Percentiles rank a stretch among this genome's conserved stretches.
Evolutionary conservation across 2,113 vertebrate species (phyloP).

Genomic region (Zosterops borbonicus): DNA sequence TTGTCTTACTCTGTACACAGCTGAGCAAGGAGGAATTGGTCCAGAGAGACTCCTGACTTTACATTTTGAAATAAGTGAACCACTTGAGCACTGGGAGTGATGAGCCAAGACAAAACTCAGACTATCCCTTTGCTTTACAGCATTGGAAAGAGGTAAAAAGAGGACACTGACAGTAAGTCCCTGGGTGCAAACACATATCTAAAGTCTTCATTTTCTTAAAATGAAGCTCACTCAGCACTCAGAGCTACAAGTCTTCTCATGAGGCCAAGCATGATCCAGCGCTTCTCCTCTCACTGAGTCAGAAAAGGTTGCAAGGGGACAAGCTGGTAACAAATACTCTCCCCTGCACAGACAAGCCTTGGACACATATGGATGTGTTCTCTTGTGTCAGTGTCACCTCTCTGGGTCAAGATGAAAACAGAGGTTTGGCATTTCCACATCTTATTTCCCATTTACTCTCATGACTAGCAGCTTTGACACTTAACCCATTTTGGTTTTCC

Average conservation of each 20-base stretch:
- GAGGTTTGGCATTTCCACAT: not conserved
- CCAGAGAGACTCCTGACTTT: not conserved
- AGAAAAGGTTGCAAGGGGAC: not conserved
- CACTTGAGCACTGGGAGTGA: not conserved
- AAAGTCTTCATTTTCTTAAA: not conserved
- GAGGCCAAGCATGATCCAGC: not conserved
- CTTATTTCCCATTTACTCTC: not conserved
- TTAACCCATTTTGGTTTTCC: not conserved
- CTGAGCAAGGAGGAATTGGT: not conserved
- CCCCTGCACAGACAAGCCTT: not conserved
- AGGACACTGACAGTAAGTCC: not conserved
- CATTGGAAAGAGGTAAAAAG: not conserved
- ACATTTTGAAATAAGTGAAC: not conserved
- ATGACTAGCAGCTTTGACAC: not conserved
- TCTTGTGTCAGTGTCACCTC: fast-evolving
- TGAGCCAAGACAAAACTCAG: not conserved
- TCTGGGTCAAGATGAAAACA: not conserved
- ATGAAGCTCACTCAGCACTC: not conserved
- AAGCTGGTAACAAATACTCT: not conserved
- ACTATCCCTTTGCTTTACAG: not conserved
- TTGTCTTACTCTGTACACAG: not conserved
- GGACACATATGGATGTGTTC: fast-evolving
- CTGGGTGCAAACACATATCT: not conserved
- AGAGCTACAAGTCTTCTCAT: fast-evolving
- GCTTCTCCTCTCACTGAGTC: not conserved